Conservation (phyloP, 2,113 vertebrate species). For the Otolemur garnettii region DNA sequence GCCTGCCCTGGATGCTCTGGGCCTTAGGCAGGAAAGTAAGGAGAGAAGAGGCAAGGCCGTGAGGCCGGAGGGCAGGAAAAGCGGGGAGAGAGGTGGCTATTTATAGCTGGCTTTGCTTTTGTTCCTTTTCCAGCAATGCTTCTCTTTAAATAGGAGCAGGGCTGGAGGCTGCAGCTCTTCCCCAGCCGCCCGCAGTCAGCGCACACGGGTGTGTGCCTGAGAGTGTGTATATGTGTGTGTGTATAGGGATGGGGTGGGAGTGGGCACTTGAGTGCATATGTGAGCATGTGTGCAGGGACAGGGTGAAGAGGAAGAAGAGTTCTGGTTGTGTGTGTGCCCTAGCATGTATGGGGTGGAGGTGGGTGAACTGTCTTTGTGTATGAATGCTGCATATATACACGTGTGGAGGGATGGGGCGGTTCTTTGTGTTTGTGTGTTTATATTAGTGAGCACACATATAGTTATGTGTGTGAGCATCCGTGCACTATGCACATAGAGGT, state of each 20-base stretch:
- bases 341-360: not conserved
- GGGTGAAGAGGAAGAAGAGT: not conserved
- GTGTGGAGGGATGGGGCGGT: not conserved
- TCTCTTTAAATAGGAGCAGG: constrained; percentile 88
- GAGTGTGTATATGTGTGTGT: not conserved
- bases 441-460: not conserved
- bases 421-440: not conserved
- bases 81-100: constrained; percentile 86
- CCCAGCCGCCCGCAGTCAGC: constrained; percentile 59
- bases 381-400: not conserved
- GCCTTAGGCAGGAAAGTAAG: constrained; percentile 46
- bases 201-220: not conserved
- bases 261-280: not conserved
- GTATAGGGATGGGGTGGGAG: not conserved
- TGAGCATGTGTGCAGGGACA: not conserved
- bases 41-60: constrained; percentile 63
- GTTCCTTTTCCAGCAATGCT: constrained; percentile 89
- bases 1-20: constrained; percentile 53
- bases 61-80: constrained; percentile 81
- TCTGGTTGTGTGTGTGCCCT: not conserved
- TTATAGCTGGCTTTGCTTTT: constrained; percentile 89
- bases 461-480: not conserved
- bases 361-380: not conserved
- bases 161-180: constrained; percentile 80
- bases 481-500: not conserved